Percentiles rank a stretch among this genome's conserved stretches.
These are phyloP conservation scores for Macropis europaea DNA, from an alignment of 2,888 invertebrate genomes.

Conservation along the genomic window DNA sequence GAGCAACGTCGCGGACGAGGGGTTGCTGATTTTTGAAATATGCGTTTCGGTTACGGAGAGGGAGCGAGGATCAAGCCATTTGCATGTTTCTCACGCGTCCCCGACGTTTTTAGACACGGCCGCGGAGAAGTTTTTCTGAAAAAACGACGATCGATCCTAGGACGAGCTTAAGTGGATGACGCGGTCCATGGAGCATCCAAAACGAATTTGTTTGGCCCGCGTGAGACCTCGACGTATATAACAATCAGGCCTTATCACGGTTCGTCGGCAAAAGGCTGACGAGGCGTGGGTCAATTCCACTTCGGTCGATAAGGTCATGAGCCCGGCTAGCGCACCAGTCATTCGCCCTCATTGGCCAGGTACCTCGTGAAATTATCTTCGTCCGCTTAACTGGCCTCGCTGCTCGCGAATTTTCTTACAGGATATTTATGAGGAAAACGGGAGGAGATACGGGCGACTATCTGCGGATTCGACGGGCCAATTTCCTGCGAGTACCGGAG, in stretches of 20 bases:
- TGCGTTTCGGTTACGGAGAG: neutral
- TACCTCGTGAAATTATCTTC: constrained; percentile 30
- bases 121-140: constrained; percentile 23
- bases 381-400: too few relatives aligned
- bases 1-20: too few relatives aligned
- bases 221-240: constrained; percentile 33
- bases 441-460: too few relatives aligned
- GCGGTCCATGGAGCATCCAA: constrained; percentile 21
- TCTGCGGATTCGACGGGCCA: too few relatives aligned
- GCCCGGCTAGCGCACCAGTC: constrained; percentile 40
- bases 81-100: constrained; percentile 8
- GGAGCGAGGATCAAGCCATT: neutral
- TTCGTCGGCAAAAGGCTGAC: constrained; percentile 48
- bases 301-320: constrained; percentile 68
- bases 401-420: too few relatives aligned
- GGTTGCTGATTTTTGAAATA: constrained; percentile 21
- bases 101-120: neutral
- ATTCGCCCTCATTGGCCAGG: constrained; percentile 35
- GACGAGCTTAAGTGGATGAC: constrained; percentile 24
- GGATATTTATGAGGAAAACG: too few relatives aligned
- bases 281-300: constrained; percentile 63
- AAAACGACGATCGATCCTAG: constrained; percentile 25
- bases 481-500: too few relatives aligned
- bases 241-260: constrained; percentile 60
- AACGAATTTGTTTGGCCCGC: constrained; percentile 34